Percentiles rank a stretch among this genome's conserved stretches.
Evolutionary conservation across 1,140 invertebrate genomes (phyloP).

Genomic region (Diploscapter pachys): DNA sequence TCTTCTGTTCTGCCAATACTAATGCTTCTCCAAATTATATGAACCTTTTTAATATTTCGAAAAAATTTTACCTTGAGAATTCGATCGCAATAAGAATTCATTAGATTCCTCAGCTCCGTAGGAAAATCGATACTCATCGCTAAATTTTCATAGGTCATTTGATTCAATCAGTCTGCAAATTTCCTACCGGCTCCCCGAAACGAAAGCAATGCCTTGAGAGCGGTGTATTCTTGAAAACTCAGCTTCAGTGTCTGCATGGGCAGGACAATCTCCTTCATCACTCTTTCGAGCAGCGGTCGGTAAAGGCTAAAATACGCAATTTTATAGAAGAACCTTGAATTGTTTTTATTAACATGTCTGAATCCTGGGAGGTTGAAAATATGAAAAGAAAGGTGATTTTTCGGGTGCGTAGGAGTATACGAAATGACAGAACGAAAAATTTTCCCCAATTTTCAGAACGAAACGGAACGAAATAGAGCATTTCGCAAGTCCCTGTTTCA

Average conservation of each 20-base stretch:
- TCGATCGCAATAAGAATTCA: too few species aligned
- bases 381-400: background rate
- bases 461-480: background rate
- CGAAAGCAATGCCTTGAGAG: constrained; percentile 37
- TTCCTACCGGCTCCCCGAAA: constrained; percentile 36
- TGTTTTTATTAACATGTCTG: background rate
- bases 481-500: too few species aligned
- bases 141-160: too few species aligned
- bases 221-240: constrained; percentile 29
- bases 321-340: too few species aligned
- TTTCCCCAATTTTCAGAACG: background rate
- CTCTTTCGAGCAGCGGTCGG: constrained; percentile 34
- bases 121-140: too few species aligned
- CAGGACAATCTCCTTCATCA: constrained; percentile 35
- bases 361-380: too few species aligned
- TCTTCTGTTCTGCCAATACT: too few species aligned
- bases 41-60: too few species aligned
- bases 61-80: too few species aligned
- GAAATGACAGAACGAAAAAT: constrained; percentile 1
- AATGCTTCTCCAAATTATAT: too few species aligned
- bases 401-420: background rate
- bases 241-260: constrained; percentile 35
- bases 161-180: background rate
- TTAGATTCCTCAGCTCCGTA: too few species aligned
- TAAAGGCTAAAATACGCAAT: constrained; percentile 30